Percentiles rank a stretch among this genome's conserved stretches.
Conservation (phyloP, 1,140 invertebrate species). For the Drosophila busckii region DNA sequence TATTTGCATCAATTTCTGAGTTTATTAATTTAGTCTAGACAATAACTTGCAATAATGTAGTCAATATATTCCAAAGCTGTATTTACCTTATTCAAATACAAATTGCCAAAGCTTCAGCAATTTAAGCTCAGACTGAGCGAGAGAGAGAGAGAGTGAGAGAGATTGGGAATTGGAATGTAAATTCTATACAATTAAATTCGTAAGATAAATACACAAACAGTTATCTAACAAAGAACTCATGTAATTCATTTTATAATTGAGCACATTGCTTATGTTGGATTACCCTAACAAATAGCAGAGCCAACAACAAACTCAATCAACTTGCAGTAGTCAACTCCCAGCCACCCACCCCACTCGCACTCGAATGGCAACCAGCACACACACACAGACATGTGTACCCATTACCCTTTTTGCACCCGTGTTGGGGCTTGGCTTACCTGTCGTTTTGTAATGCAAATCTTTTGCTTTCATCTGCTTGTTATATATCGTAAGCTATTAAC, state of each 20-base stretch:
- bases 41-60: too few relatives aligned
- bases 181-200: too few relatives aligned
- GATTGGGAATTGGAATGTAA: too few relatives aligned
- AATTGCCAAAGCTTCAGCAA: too few relatives aligned
- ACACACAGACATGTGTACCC: neutral
- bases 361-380: too few relatives aligned
- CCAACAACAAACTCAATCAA: conserved; percentile 22
- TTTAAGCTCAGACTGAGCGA: too few relatives aligned
- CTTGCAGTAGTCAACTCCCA: conserved; percentile 7
- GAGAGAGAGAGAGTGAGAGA: too few relatives aligned
- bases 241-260: conserved; percentile 31
- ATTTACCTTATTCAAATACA: too few relatives aligned
- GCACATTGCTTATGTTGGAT: conserved; percentile 4
- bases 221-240: conserved; percentile 13
- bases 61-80: too few relatives aligned
- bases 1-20: too few relatives aligned
- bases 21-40: too few relatives aligned
- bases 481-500: conserved; percentile 75
- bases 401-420: conserved; percentile 28
- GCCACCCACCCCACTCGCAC: neutral
- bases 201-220: conserved; percentile 6
- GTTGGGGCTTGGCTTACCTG: conserved; percentile 44
- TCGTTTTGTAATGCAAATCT: conserved; percentile 75
- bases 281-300: neutral
- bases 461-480: conserved; percentile 74